phyloP scores from a whole-genome alignment of 1,140 invertebrate genomes.

The Diabrotica undecimpunctata region DNA sequence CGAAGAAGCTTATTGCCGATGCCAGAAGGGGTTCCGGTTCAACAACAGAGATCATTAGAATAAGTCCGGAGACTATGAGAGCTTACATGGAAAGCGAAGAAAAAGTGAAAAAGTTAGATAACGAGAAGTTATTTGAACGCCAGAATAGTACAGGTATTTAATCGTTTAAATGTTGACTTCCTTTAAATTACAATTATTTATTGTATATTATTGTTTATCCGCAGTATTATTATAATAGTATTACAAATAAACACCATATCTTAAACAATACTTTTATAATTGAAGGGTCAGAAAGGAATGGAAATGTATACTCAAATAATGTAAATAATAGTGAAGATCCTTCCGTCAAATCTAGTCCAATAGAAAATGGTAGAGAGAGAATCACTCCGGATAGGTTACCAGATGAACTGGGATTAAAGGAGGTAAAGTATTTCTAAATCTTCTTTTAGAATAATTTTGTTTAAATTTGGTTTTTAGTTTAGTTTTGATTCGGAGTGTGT shows the following conservation, averaged over 20 bases:
- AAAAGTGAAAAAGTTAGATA: slow-evolving; percentile 28
- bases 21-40: slow-evolving; percentile 61
- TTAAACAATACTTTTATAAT: slow-evolving; percentile 4
- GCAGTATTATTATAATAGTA: too few relatives aligned
- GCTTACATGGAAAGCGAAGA: slow-evolving; percentile 35
- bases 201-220: neutral
- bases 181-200: neutral
- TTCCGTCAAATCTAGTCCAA: slow-evolving; percentile 42
- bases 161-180: neutral
- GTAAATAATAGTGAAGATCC: slow-evolving; percentile 30
- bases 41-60: slow-evolving; percentile 39
- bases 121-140: slow-evolving; percentile 26
- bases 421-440: slow-evolving; percentile 43
- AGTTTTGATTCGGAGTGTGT: too few relatives aligned
- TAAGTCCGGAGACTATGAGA: slow-evolving; percentile 34
- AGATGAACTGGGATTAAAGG: slow-evolving; percentile 47
- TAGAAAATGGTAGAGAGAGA: slow-evolving; percentile 53
- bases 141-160: slow-evolving; percentile 30
- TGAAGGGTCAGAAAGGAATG: slow-evolving; percentile 36
- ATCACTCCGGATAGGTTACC: slow-evolving; percentile 62
- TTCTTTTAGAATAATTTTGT: neutral
- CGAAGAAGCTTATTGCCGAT: slow-evolving; percentile 84
- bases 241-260: too few relatives aligned
- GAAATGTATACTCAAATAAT: slow-evolving; percentile 32
- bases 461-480: too few relatives aligned